Base-by-base conservation (phyloP, 2,797 vertebrate species). In the Enteromius fasciolatus region DNA sequence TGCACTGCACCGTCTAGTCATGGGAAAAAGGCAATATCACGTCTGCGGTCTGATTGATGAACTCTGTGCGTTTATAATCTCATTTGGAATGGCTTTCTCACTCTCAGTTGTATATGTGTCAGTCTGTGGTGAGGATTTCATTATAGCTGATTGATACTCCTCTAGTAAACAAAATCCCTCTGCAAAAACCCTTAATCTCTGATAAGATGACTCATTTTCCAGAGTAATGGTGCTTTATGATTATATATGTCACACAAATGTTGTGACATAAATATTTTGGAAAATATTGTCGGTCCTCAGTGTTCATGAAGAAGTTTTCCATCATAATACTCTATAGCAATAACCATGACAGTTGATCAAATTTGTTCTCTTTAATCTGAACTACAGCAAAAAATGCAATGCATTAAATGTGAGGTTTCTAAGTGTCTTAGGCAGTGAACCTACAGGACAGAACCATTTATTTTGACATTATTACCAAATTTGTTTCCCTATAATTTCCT, bases 61-160 rank as follows among this genome's bases (percentile, higher is more conserved):
- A 90, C 85, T 89, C 92, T 87, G 87, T 85, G 89, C 87, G 89
- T 91, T 91, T 88, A 86, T 95, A 94, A 95, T 94, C 92, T 89
- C 90, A 92, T 94, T 94, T 93, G 89, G 90, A 93, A 93, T 90
- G 90, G 76, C 84, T 92, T 93, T 91, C 89, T 86, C 81, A 91
- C 76, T 90, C 87, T 93, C 88, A 89, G 50, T 85, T 88, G 88
- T 89, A 88, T 88, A 87, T 50, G 83, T 87, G 86, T 87, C 85
- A 92, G 88, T 89, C 93, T 80, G 87, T 88, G 84, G 85, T 81
- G 86, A 86, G 87, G 89, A 90, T 85, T 92, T 87, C 73, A 88
- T 86, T 89, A 87, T 52, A 81, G 81, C 15, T 67, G 83, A 87
- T 76, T 87, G 89, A 89, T 87, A 87, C 82, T 54, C 85, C 86